phyloP scores from a whole-genome alignment of 2,888 invertebrate genomes.

The Pammene aurita region DNA sequence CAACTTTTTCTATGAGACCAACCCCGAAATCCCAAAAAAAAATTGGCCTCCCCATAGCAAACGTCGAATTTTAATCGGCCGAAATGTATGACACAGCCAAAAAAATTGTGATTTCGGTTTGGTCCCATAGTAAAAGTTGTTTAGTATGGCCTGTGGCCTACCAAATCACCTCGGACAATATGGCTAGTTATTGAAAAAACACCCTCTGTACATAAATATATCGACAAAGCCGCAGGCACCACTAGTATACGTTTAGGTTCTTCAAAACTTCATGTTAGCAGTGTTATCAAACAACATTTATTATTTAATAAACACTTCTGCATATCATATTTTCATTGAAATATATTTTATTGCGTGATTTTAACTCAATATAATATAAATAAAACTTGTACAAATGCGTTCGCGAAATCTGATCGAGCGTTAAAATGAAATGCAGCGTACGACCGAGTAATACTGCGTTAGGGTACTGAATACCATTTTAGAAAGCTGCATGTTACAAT shows the following conservation, averaged over 20 bases:
- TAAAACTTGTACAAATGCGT: constrained; percentile 54
- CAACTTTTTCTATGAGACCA: too few relatives aligned
- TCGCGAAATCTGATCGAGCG: constrained; percentile 60
- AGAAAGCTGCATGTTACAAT: too few relatives aligned
- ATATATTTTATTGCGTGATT: constrained; percentile 56
- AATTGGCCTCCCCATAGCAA: too few relatives aligned
- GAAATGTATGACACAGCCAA: too few relatives aligned
- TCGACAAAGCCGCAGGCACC: background rate
- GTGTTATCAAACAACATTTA: constrained; percentile 11
- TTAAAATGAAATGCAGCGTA: constrained; percentile 53
- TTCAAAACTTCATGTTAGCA: background rate
- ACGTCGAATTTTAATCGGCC: too few relatives aligned
- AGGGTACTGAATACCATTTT: too few relatives aligned
- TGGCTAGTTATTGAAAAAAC: too few relatives aligned
- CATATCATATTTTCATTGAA: constrained; percentile 49
- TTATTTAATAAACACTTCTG: constrained; percentile 29
- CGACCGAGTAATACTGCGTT: constrained; percentile 43
- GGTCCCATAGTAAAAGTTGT: too few relatives aligned
- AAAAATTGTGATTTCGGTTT: too few relatives aligned
- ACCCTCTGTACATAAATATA: background rate
- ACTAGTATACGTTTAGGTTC: background rate
- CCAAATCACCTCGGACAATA: too few relatives aligned
- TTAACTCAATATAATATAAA: constrained; percentile 62
- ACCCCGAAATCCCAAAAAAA: too few relatives aligned
- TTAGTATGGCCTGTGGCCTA: too few relatives aligned